Evolutionary conservation across 2,797 vertebrate species (phyloP), one percentile per base, ranked within the genome.

Genomic region (Poecilia picta): DNA sequence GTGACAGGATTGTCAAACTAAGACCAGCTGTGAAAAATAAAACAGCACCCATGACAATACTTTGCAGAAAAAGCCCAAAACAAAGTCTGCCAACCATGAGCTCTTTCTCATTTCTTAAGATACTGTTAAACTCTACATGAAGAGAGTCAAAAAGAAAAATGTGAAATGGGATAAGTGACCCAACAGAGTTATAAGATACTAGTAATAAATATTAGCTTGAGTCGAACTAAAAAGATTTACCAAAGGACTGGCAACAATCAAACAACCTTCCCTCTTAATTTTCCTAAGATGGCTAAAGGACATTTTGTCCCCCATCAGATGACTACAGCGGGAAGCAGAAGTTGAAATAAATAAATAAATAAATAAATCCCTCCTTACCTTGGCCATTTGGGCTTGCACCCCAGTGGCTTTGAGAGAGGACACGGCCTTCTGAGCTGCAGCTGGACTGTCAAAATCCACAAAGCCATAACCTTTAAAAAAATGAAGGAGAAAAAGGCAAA

Each of bases 401-500:
- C 98, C 98, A 85, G 96, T 98, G 92, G 98, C 97, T 95, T 99
- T 99, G 90, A 99, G 97, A 90, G 98, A 98, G 2, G 97, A 97
- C 92, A 99, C 97, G 2, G 98, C 98, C 95, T 99, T 99, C 96
- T 99, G 98, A 75, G 98, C 98, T 46, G 98, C 98, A 87, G 97
- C 97, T 0, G 98, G 98, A 92, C 97, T 98, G 96, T 99, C 98
- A 88, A 99, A 99, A 95, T 99, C 98, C 95, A 99, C 98, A 95
- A 99, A 99, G 90, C 98, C 98, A 46, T 99, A 99, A 87, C 98
- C 98, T 99, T 93, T 72, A 75, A 53, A 81, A 51, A 53, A 80
- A 49, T 57, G 43, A 57, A 85, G 5, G 62, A 85, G 5, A 89
- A 59, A 90, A 53, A 87, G 41, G 55, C 31, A 49, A 68, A 55